Evolutionary conservation across 1,140 invertebrate species (phyloP).

Genomic region (Halesus radiatus): DNA sequence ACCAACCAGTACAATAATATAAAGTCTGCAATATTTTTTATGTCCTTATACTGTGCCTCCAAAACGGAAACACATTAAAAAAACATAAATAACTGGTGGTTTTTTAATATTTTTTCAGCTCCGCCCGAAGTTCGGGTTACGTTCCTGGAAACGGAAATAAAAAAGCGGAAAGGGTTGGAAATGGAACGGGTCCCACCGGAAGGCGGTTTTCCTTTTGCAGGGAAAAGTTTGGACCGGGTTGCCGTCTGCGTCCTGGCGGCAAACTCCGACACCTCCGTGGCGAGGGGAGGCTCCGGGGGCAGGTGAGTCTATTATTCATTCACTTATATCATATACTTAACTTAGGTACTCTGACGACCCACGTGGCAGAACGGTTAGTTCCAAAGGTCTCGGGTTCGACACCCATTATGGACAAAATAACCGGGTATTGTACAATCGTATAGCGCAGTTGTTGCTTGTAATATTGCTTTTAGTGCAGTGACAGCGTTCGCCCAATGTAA

Average conservation of each 20-base stretch:
- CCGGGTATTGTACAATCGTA: too few relatives aligned
- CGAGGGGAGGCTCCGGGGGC: not conserved
- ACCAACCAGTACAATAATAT: too few relatives aligned
- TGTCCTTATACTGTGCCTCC: not conserved
- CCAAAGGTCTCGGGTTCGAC: too few relatives aligned
- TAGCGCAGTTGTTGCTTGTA: too few relatives aligned
- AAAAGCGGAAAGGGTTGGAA: slow-evolving; percentile 36
- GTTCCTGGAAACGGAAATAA: slow-evolving; percentile 33
- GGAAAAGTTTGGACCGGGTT: slow-evolving; percentile 11
- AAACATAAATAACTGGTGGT: slow-evolving; percentile 23
- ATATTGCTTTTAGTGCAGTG: too few relatives aligned
- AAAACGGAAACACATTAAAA: slow-evolving; percentile 34
- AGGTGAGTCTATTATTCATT: slow-evolving; percentile 4
- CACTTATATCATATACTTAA: too few relatives aligned
- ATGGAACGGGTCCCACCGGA: slow-evolving; percentile 31
- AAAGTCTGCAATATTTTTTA: not conserved
- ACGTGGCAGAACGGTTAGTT: too few relatives aligned
- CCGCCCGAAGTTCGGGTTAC: slow-evolving; percentile 18
- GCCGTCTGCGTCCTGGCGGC: slow-evolving; percentile 22
- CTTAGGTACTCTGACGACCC: too few relatives aligned
- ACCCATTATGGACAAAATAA: too few relatives aligned
- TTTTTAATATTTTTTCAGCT: slow-evolving; percentile 10
- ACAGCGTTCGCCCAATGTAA: too few relatives aligned
- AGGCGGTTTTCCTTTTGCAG: slow-evolving; percentile 31
- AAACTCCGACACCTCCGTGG: slow-evolving; percentile 2